Base-by-base conservation (phyloP, 2,888 invertebrate species). In the Nephrotoma appendiculata region DNA sequence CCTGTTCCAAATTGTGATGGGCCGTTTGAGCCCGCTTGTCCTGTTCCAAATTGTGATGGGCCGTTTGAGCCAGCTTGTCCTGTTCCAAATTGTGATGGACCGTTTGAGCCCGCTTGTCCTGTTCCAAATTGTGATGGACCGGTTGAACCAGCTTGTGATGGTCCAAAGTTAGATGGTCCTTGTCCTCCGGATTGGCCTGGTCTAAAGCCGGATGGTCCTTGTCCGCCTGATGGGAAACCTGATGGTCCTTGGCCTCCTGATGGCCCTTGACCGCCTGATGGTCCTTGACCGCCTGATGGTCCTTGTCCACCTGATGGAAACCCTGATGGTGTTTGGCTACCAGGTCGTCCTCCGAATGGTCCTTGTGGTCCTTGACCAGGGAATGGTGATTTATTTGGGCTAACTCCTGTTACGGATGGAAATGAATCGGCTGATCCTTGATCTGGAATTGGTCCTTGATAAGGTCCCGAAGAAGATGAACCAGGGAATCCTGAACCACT, bases 321-420 rank as follows among this genome's bases (percentile, higher is more conserved):
- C 41, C 87, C 87, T 19, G 87, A 57, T 91, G 83, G 90, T 88
- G 87, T 87, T 88, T 9, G 88, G 19, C 83, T 57, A 41, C 88
- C 87, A 43, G 89, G 90, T 48, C 89, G 87, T 87, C 88, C 84
- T 41, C 87, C 86, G 86, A 86, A 9, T 4, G 87, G 87, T 45
- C 45, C 31, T 41, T 87, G 87, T 43, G 88, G 83, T 41, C 57
- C 57, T 57, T 57, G 83, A 11, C 41, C 86, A 84, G 87, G 87
- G 41, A 87, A 52, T 52, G 52, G 52, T 52, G 52, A 52, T 15
- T 15, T 5, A 52, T 52, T 52, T 52, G 52, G 52, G 3, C 71
- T 71, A 9, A 71, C 87, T 86, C 86, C 85, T 11, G 88, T 87
- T 48, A 85, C 86, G 86, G 87, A 83, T 88, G 88, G 31, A 87